Base-by-base conservation (phyloP, 2,113 vertebrate species). In the Plecturocebus donacophilus region DNA sequence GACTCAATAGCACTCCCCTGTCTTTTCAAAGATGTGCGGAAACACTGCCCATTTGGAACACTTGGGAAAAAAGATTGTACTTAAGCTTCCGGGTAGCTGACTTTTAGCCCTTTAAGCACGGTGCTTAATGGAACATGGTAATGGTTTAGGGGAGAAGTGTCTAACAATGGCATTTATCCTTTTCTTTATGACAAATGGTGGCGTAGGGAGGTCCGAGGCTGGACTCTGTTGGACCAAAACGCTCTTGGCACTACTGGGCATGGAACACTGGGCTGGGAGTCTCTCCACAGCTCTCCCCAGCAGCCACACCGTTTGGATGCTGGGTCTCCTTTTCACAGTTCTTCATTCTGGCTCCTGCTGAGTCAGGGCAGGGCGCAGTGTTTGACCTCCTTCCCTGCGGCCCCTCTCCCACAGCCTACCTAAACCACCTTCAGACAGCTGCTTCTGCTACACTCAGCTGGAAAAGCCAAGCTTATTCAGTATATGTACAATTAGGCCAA, bases 181-280 rank as follows among this genome's bases (percentile, higher is more conserved):
- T 40, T 81, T 38, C 76, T 87, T 75, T 40, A 1, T 38, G 73
- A 80, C 13, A 16, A 47, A 35, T 21, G 17, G 38, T 52, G 70
- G 42, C 86, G 0, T 8, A 45, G 14, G 64, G 11, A 17, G 16
- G 45, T 32, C 1, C 0, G 0, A 90, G 88, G 42, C 58, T 77
- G n/a, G 79, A 35, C 19, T 64, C 61, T 2, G 30, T 30, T 58
- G 47, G 35, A 1, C 0, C 8, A 81, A 0, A 9, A 61, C 2
- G 2, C 27, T 52, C 49, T 64, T 0, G 40, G 16, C n/a, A 32
- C 54, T 10, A 2, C 64, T 0, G 1, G 40, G 40, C 13, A 0
- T 4, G 6, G 3, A 61, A 13, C 27, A 64, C 61, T 32, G 32
- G 80, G 6, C 20, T 49, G n/a, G 3, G 3, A 11, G 47, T 27